Conservation (phyloP, 2,113 vertebrate species). For the Platysteira castanea region DNA sequence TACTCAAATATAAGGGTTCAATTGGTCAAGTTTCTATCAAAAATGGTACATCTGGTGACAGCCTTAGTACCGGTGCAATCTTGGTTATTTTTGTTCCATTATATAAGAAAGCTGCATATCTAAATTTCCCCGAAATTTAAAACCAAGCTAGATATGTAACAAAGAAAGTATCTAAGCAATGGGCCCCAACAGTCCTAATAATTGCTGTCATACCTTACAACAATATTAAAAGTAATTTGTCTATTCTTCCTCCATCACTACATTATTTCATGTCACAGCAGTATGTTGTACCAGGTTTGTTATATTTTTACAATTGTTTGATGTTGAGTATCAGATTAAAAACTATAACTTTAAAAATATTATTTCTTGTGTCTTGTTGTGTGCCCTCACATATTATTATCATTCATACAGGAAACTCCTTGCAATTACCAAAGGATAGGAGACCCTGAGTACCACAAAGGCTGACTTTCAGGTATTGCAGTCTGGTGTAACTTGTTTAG, state of each 20-base stretch:
- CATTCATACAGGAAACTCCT: neutral
- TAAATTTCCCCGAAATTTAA: neutral
- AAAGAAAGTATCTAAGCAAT: neutral
- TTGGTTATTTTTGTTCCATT: neutral
- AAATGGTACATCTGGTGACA: neutral
- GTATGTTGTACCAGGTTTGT: accelerated
- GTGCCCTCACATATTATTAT: neutral
- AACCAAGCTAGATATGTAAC: neutral
- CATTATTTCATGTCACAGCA: neutral
- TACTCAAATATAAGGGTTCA: neutral
- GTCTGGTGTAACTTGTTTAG: neutral
- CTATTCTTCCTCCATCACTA: neutral
- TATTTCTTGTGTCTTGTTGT: neutral
- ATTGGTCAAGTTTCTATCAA: neutral
- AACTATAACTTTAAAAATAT: neutral
- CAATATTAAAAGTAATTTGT: neutral
- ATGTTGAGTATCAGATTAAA: neutral
- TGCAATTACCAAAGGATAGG: neutral
- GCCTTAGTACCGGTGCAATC: neutral
- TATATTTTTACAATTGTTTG: neutral
- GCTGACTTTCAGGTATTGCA: neutral
- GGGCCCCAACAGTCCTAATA: neutral
- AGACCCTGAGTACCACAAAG: neutral
- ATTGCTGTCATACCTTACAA: neutral
- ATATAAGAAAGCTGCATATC: neutral